Evolutionary conservation across 1,140 invertebrate species (phyloP).

Genomic region (Luehdorfia chinensis): DNA sequence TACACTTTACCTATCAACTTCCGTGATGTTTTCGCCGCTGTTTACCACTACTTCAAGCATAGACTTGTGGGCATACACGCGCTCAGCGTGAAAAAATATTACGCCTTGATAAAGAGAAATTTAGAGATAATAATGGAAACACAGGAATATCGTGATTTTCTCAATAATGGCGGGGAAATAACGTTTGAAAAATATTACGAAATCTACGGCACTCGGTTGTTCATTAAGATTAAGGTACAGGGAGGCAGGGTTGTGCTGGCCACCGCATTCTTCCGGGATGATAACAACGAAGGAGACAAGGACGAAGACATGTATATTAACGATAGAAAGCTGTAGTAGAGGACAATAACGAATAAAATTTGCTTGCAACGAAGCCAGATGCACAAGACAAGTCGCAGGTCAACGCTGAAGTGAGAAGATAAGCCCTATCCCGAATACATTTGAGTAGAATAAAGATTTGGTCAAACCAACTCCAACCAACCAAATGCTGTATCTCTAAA

Average conservation of each 20-base stretch:
- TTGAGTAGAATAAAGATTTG: no score
- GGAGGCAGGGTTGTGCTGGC: background rate
- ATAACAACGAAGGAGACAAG: background rate
- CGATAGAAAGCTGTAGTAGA: background rate
- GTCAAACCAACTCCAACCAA: no score
- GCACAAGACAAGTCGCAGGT: no score
- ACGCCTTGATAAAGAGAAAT: background rate
- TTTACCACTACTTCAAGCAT: background rate
- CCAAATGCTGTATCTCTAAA: no score
- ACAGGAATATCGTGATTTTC: background rate
- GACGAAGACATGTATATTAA: background rate
- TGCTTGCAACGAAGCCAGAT: no score
- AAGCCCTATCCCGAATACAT: no score
- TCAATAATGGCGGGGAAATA: background rate
- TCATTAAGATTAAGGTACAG: background rate
- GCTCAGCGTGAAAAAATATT: background rate
- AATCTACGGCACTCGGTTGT: background rate
- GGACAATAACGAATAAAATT: no score
- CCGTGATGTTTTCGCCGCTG: background rate
- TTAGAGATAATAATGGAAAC: background rate
- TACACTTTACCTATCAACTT: background rate
- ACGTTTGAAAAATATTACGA: background rate
- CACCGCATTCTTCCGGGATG: background rate
- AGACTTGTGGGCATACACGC: background rate
- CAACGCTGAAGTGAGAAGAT: no score